Evolutionary conservation across 2,888 invertebrate genomes (phyloP).

Genomic region (Stenurella melanura): DNA sequence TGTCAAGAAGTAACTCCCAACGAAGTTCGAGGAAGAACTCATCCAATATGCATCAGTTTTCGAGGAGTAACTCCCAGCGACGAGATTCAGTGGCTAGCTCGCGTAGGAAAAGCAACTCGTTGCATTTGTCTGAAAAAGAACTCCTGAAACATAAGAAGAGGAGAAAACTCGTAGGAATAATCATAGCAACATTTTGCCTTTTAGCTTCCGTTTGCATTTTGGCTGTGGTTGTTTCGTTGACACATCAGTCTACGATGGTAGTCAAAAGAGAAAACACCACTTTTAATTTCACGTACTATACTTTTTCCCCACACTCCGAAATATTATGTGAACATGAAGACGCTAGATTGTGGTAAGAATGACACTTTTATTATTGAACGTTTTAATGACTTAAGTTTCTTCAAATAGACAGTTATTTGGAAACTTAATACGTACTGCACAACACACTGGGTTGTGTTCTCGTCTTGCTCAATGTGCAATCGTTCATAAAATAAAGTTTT

Average conservation of each 20-base stretch:
- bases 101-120: constrained; percentile 4
- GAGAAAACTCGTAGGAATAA: constrained; percentile 82
- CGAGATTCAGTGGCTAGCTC: not conserved
- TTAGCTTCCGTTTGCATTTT: constrained; percentile 83
- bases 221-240: constrained; percentile 86
- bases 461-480: too few species aligned
- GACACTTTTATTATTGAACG: not conserved
- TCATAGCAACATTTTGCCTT: constrained; percentile 84
- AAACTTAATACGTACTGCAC: too few species aligned
- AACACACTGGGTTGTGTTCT: too few species aligned
- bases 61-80: constrained; percentile 2
- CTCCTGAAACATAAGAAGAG: constrained; percentile 80
- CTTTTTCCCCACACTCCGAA: constrained; percentile 64
- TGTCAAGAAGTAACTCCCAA: constrained; percentile 22
- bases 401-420: too few species aligned
- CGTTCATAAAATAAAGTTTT: too few species aligned
- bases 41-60: constrained; percentile 1
- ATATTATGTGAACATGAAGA: constrained; percentile 44
- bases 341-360: constrained; percentile 43
- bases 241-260: constrained; percentile 66
- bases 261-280: constrained; percentile 53
- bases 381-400: too few species aligned
- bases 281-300: constrained; percentile 66
- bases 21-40: constrained; percentile 32
- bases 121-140: constrained; percentile 49